Conservation (phyloP, 2,113 vertebrate species). For the Hemichromis elongatus region DNA sequence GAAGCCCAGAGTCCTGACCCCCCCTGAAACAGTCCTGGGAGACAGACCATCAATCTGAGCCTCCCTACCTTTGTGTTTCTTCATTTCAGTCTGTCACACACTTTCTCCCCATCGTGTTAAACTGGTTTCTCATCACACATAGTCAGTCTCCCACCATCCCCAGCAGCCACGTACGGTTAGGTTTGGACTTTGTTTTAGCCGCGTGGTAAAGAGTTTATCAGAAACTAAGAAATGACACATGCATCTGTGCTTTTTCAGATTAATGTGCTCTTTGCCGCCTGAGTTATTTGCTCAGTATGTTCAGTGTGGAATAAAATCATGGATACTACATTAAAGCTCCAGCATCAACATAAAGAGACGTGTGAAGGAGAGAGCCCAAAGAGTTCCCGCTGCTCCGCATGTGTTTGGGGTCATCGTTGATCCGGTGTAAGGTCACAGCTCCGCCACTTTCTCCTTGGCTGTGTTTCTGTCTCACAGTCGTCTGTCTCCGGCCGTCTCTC, state of each 20-base stretch:
- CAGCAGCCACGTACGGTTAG: neutral
- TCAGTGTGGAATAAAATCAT: neutral
- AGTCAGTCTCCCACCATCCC: too few relatives aligned
- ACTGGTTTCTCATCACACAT: neutral
- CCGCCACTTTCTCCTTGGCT: neutral
- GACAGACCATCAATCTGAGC: slow-evolving; percentile 20
- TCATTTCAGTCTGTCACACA: neutral
- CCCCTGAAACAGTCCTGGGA: neutral
- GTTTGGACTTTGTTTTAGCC: neutral
- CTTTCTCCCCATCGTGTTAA: neutral
- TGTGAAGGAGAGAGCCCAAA: neutral
- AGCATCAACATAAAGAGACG: neutral
- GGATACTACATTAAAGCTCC: neutral
- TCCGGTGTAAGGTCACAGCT: neutral
- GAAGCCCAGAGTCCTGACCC: neutral
- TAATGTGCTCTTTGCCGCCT: neutral
- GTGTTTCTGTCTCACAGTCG: too few relatives aligned
- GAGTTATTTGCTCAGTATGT: neutral
- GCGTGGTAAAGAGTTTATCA: neutral
- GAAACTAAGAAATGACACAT: neutral
- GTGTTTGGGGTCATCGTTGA: neutral
- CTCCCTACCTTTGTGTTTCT: neutral
- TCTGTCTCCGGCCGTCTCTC: too few relatives aligned
- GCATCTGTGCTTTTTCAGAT: neutral
- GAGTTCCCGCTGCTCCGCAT: neutral